Conservation (phyloP, 1,140 invertebrate species). For the Hermatobates lingyangjiaoensis region DNA sequence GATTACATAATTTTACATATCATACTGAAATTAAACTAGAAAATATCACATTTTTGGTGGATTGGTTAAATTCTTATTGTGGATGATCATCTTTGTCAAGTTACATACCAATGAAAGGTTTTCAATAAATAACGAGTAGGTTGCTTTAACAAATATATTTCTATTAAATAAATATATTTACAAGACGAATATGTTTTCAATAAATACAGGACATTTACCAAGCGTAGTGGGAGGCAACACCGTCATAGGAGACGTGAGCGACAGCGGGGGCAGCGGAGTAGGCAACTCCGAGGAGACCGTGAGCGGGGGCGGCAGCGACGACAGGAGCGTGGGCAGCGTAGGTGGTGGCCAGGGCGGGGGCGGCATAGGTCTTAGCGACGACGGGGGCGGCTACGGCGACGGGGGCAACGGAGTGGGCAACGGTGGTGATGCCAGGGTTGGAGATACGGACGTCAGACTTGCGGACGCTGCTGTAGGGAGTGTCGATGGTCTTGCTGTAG, state of each 20-base stretch:
- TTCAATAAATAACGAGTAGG: too few species aligned
- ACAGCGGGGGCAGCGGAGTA: slow-evolving; percentile 20
- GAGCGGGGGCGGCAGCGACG: slow-evolving; percentile 8
- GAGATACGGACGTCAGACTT: slow-evolving; percentile 24
- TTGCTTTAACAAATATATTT: too few species aligned
- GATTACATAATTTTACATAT: too few species aligned
- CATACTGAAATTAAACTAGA: too few species aligned
- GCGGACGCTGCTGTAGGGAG: slow-evolving; percentile 22
- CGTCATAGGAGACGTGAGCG: slow-evolving; percentile 18
- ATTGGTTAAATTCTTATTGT: too few species aligned
- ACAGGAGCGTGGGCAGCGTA: slow-evolving; percentile 12
- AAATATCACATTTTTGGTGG: too few species aligned
- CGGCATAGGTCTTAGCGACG: slow-evolving; percentile 13
- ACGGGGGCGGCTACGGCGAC: slow-evolving; percentile 15
- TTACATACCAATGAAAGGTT: too few species aligned
- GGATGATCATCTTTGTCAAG: too few species aligned
- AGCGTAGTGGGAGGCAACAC: slow-evolving; percentile 16
- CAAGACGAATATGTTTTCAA: too few species aligned
- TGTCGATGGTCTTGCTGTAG: slow-evolving; percentile 23
- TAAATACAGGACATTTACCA: too few species aligned
- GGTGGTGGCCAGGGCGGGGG: slow-evolving; percentile 12
- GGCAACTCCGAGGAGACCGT: slow-evolving; percentile 17
- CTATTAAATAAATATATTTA: too few species aligned
- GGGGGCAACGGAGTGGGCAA: slow-evolving; percentile 14
- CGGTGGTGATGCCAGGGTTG: slow-evolving; percentile 21